Percentiles rank a stretch among this genome's conserved stretches.
phyloP scores from a whole-genome alignment of 2,113 vertebrate species.

The Calyptommatus sinebrachiatus region DNA sequence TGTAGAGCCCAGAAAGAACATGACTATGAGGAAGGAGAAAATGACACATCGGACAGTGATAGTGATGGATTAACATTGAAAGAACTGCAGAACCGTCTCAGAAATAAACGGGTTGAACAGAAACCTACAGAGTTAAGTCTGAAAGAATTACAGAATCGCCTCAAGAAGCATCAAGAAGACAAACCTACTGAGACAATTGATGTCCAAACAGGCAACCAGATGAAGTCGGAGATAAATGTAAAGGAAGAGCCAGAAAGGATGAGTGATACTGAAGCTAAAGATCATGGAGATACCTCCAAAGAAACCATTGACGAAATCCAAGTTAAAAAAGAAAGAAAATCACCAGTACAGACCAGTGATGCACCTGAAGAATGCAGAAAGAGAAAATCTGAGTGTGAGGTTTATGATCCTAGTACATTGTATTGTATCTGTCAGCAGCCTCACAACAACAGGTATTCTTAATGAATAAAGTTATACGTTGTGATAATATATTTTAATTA shows the following conservation, averaged over 20 bases:
- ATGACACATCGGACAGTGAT: constrained; percentile 74
- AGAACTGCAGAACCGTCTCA: constrained; percentile 81
- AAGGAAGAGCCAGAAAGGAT: constrained; percentile 55
- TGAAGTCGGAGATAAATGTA: constrained; percentile 27
- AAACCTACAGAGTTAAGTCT: constrained; percentile 67
- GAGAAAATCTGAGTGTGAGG: constrained; percentile 73
- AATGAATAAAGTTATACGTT: not conserved
- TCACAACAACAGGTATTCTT: constrained; percentile 84
- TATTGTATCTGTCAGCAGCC: constrained; percentile 90
- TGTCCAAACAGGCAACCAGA: constrained; percentile 23
- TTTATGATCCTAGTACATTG: constrained; percentile 76
- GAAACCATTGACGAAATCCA: constrained; percentile 56
- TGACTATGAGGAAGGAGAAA: constrained; percentile 51
- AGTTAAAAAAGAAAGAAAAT: constrained; percentile 55
- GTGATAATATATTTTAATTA: too few relatives aligned
- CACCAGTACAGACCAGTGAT: constrained; percentile 37
- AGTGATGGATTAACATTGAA: constrained; percentile 86
- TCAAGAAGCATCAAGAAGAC: constrained; percentile 56
- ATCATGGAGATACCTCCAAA: constrained; percentile 59
- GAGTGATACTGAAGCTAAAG: constrained; percentile 63
- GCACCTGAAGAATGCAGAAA: constrained; percentile 38
- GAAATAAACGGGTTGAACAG: constrained; percentile 63
- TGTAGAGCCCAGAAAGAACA: constrained; percentile 36
- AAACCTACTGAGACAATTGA: constrained; percentile 25
- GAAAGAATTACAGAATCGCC: constrained; percentile 73